These are phyloP conservation scores for Nipponia nippon DNA, from an alignment of 2,113 vertebrate genomes.

Conservation along the genomic window DNA sequence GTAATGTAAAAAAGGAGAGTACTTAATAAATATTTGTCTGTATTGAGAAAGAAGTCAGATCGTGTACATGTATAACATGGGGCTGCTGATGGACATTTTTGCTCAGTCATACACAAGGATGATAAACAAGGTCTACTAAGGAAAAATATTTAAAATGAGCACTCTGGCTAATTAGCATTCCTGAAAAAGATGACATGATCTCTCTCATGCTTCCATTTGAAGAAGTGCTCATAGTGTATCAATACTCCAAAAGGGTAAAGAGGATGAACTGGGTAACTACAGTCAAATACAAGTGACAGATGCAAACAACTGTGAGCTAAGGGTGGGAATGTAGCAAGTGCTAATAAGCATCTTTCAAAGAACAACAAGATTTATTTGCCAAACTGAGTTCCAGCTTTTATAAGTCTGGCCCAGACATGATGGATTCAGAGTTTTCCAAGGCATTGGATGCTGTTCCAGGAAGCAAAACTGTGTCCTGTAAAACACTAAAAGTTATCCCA, in stretches of 20 bases:
- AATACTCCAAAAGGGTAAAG: neutral
- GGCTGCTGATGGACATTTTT: neutral
- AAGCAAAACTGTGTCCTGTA: neutral
- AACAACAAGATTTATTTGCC: neutral
- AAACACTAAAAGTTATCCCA: neutral
- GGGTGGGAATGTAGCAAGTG: neutral
- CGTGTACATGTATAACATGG: fast-evolving
- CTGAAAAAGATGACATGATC: neutral
- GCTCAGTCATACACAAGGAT: neutral
- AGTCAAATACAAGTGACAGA: neutral
- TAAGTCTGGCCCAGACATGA: neutral
- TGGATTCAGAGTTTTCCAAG: neutral
- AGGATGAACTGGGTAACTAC: neutral
- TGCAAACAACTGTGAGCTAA: neutral
- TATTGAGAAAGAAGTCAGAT: neutral
- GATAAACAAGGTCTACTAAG: neutral
- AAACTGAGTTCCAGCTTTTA: neutral
- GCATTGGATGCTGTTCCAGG: neutral
- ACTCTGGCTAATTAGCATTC: neutral
- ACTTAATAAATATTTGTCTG: neutral
- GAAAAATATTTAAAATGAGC: neutral
- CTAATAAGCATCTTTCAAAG: neutral
- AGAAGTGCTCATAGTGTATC: neutral
- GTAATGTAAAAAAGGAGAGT: neutral
- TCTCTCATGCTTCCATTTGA: neutral